Base-by-base conservation (phyloP, 2,888 invertebrate species). In the Cryptus armator region DNA sequence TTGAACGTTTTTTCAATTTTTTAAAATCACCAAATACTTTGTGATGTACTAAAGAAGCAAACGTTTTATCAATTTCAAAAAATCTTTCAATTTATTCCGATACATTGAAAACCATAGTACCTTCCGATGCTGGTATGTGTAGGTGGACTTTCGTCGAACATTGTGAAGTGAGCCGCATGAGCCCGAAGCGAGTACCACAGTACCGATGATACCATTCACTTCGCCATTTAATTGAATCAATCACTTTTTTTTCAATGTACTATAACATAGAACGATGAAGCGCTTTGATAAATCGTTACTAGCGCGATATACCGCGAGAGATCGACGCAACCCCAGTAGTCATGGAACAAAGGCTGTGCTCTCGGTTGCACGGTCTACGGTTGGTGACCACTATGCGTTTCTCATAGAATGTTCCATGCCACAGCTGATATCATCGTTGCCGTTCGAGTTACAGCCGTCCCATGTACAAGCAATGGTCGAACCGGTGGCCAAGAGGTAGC, bases 391-490 rank as follows among this genome's bases (percentile, higher is more conserved):
- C 44, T 56, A n/a, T 56, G 56, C 12, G 37, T 19, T 53, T 56
- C 53, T 66, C 66, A 51, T 67, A 67, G 66, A 76, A 76, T 66
- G 19, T 29, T 37, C 14, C 37, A 24, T 62, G 44, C 19, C 67
- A 66, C 66, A 44, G 67, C 53, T 67, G 67, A 70, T 71, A 64
- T 72, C 51, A 72, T 79, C 64, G 71, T 66, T 66, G 62, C 51
- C 7, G n/a, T 51, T 37, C 24, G 53, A 79, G 64, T 79, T 79
- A 79, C 32, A 71, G 48, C 48, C 44, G 24, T 56, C 12, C 37
- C 44, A 67, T 56, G 46, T 48, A 51, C 16, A 14, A 29, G 59
- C 29, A 62, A 67, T 59, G 7, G 46, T n/a, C 24, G 32, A 24
- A 9, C 19, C 67, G 32, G 29, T 80, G 66, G 71, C 24, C 44